Conservation (phyloP, 2,113 vertebrate genomes). For the Actenoides hombroni region DNA sequence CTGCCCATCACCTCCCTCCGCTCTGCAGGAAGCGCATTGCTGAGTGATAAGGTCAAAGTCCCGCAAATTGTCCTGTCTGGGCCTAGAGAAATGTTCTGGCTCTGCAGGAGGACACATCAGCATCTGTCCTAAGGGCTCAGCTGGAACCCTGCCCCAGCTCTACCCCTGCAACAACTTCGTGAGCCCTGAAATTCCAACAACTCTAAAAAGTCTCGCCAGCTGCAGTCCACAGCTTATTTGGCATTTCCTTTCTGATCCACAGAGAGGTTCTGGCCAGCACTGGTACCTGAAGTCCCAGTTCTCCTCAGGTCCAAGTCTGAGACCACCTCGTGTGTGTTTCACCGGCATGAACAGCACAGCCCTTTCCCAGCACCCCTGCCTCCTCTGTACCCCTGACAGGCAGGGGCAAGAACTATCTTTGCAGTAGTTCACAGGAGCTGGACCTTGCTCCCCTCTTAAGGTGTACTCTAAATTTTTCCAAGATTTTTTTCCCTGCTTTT, state of each 20-base stretch:
- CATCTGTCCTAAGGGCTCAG: background rate
- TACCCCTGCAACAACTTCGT: background rate
- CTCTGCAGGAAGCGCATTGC: background rate
- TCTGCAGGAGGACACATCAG: background rate
- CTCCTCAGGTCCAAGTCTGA: background rate
- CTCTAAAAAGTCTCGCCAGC: background rate
- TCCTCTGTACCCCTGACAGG: background rate
- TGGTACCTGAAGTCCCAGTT: rapidly evolving
- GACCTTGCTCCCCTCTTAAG: background rate
- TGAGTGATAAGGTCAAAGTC: background rate
- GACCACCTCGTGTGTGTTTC: background rate
- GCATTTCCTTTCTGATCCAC: background rate
- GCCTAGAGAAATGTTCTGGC: background rate
- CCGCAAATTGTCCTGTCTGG: background rate
- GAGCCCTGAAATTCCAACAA: background rate
- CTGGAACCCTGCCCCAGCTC: background rate
- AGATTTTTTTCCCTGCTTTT: background rate
- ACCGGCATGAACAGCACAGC: background rate
- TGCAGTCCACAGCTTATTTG: background rate
- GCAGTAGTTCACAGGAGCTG: background rate
- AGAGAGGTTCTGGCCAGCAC: background rate
- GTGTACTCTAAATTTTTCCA: background rate
- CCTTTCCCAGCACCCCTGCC: background rate
- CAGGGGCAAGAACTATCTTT: background rate
- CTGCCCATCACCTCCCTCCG: background rate